Evolutionary conservation across 2,797 vertebrate species (phyloP).

Genomic region (Pseudomugil gertrudae): DNA sequence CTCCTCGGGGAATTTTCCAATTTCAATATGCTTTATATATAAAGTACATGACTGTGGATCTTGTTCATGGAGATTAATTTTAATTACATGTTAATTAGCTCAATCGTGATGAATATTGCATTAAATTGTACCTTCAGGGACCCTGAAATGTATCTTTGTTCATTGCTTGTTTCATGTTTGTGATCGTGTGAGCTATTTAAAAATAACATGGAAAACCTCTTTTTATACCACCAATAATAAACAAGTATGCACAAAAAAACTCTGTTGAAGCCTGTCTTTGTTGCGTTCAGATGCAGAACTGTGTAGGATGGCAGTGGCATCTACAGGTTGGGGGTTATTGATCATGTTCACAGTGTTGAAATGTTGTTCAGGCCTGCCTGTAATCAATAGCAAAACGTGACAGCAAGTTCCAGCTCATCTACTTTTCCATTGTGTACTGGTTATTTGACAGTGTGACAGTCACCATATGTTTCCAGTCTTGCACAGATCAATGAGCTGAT

Average conservation of each 20-base stretch:
- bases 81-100: conserved; percentile 53
- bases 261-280: background rate
- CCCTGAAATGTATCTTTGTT: conserved; percentile 10
- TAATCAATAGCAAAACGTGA: conserved; percentile 60
- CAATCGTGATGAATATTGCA: conserved; percentile 30
- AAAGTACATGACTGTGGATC: conserved; percentile 35
- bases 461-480: conserved; percentile 24
- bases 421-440: conserved; percentile 20
- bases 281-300: background rate
- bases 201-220: background rate
- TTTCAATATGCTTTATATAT: conserved; percentile 54
- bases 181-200: background rate
- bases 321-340: conserved; percentile 50
- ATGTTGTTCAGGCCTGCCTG: conserved; percentile 30
- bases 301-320: background rate
- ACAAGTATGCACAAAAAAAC: background rate
- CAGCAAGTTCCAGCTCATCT: conserved; percentile 42
- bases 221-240: background rate
- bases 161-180: conserved; percentile 4
- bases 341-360: conserved; percentile 38
- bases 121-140: conserved; percentile 21
- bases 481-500: conserved; percentile 51
- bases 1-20: conserved; percentile 49
- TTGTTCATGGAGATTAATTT: conserved; percentile 29
- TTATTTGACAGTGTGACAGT: conserved; percentile 21